phyloP scores from a whole-genome alignment of 2,797 vertebrate genomes.

The Crenichthys baileyi region DNA sequence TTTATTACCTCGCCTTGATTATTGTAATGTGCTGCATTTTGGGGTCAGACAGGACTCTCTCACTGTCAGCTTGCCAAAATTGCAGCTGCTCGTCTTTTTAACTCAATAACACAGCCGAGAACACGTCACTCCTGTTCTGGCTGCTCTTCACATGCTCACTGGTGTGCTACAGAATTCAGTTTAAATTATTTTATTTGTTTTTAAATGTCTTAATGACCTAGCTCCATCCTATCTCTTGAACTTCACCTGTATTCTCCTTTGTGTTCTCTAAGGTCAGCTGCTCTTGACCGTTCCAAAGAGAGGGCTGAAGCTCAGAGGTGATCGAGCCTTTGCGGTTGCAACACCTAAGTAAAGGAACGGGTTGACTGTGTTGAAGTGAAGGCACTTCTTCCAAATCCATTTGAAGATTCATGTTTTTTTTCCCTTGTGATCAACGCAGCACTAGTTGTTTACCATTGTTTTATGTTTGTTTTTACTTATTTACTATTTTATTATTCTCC shows the following conservation, averaged over 20 bases:
- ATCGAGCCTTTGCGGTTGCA: too few relatives aligned
- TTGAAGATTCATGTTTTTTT: not conserved
- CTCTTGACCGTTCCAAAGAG: not conserved
- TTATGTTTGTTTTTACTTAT: not conserved
- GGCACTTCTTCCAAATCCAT: not conserved
- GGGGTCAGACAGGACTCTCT: not conserved
- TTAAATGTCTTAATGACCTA: not conserved
- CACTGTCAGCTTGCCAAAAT: not conserved
- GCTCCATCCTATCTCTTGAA: too few relatives aligned
- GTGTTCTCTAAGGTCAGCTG: not conserved
- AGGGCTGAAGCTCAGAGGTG: too few relatives aligned
- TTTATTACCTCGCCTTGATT: not conserved
- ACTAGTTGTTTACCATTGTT: not conserved
- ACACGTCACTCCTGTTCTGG: not conserved
- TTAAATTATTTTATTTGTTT: not conserved
- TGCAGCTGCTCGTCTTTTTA: not conserved
- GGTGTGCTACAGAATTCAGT: not conserved
- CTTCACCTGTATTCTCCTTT: not conserved
- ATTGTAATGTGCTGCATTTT: not conserved
- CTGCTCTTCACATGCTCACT: not conserved
- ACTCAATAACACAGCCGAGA: not conserved
- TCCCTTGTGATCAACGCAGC: not conserved
- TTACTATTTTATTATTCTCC: not conserved
- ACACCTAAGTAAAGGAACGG: too few relatives aligned
- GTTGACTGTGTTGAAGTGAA: too few relatives aligned